These are phyloP conservation scores for Australoheros facetus DNA, from an alignment of 2,797 vertebrate genomes.

Conservation along the genomic window DNA sequence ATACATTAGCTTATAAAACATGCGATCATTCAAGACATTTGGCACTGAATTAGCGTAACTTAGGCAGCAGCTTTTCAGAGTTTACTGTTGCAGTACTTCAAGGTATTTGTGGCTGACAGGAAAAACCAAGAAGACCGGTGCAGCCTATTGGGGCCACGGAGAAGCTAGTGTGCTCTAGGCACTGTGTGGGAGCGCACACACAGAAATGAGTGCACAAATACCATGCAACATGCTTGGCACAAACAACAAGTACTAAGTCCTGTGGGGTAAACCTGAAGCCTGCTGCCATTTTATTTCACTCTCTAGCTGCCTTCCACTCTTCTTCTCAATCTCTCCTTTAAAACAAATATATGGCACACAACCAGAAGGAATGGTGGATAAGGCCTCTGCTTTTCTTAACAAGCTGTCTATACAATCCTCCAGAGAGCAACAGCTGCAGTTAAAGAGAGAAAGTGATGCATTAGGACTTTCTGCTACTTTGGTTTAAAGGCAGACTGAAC, in stretches of 20 bases:
- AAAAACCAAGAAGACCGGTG: conserved; percentile 27
- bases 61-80: conserved; percentile 9
- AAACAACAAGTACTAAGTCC: conserved; percentile 52
- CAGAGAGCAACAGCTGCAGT: conserved; percentile 57
- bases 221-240: conserved; percentile 47
- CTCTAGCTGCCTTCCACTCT: conserved; percentile 39
- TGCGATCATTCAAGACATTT: background rate
- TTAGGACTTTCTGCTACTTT: conserved; percentile 34
- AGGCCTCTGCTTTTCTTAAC: conserved; percentile 63
- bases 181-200: conserved; percentile 50
- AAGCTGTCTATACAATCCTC: conserved; percentile 65
- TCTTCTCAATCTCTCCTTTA: conserved; percentile 31
- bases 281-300: conserved; percentile 56
- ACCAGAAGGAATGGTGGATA: conserved; percentile 51
- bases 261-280: conserved; percentile 48
- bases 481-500: conserved; percentile 25
- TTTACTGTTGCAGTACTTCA: conserved; percentile 19
- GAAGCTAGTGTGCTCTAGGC: conserved; percentile 43
- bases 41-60: conserved; percentile 10
- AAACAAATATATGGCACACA: conserved; percentile 59
- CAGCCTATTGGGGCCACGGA: conserved; percentile 18
- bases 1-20: background rate
- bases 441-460: conserved; percentile 39
- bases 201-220: conserved; percentile 43
- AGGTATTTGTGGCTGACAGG: conserved; percentile 18